phyloP scores from a whole-genome alignment of 1,140 invertebrate genomes.

The Oncopodura yosiiana region DNA sequence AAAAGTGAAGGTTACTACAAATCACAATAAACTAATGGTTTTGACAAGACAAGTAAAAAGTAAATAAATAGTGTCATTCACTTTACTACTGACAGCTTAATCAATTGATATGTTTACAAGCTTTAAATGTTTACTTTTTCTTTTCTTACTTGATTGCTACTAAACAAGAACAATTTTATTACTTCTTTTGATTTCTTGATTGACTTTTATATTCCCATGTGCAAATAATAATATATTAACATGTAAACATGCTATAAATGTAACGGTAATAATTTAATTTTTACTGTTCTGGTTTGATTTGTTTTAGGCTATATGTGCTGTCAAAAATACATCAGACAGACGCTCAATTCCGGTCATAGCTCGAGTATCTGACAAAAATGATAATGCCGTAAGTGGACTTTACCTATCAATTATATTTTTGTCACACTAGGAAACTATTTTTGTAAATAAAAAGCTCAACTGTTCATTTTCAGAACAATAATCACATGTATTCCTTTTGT shows the following conservation, averaged over 20 bases:
- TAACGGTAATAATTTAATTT: slow-evolving; percentile 1
- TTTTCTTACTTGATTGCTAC: not conserved
- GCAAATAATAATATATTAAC: too few relatives aligned
- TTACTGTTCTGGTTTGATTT: not conserved
- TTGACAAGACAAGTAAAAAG: too few relatives aligned
- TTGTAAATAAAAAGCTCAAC: slow-evolving; percentile 28
- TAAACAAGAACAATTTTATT: not conserved
- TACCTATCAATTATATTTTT: too few relatives aligned
- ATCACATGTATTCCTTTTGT: not conserved
- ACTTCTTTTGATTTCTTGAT: slow-evolving; percentile 7
- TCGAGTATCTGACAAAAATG: slow-evolving; percentile 79
- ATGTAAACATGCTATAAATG: slow-evolving; percentile 4
- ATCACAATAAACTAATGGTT: too few relatives aligned
- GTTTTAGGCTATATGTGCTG: slow-evolving; percentile 64
- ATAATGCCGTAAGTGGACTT: too few relatives aligned
- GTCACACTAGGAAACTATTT: too few relatives aligned
- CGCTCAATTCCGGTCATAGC: slow-evolving; percentile 77
- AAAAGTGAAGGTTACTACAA: too few relatives aligned
- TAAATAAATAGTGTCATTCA: too few relatives aligned
- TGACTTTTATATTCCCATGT: slow-evolving; percentile 13
- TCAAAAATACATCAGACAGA: slow-evolving; percentile 58
- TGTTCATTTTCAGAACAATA: slow-evolving; percentile 9
- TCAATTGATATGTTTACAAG: too few relatives aligned
- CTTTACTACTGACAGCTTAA: too few relatives aligned
- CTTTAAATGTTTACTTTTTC: too few relatives aligned